These are phyloP conservation scores for Drosophila quinaria DNA, from an alignment of 2,888 invertebrate genomes.

Conservation along the genomic window DNA sequence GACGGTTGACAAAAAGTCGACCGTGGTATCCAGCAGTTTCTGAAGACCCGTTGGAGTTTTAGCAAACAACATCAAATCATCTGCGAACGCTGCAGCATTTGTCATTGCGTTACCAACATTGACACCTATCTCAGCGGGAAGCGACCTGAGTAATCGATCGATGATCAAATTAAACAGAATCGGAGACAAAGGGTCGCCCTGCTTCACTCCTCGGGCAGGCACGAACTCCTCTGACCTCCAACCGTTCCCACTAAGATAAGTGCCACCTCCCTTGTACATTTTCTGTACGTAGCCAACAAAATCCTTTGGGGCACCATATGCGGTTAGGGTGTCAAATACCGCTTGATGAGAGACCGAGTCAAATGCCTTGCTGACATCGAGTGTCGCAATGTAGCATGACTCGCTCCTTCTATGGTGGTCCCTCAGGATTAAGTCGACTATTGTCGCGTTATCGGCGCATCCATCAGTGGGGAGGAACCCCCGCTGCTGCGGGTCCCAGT, in stretches of 20 bases:
- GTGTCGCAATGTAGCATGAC: slow-evolving; percentile 18
- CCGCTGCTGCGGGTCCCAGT: slow-evolving; percentile 7
- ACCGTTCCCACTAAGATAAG: slow-evolving; percentile 16
- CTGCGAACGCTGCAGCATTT: slow-evolving; percentile 25
- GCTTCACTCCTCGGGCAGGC: slow-evolving; percentile 20
- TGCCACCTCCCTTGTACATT: slow-evolving; percentile 16
- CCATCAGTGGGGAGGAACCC: slow-evolving; percentile 9
- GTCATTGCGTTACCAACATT: slow-evolving; percentile 12
- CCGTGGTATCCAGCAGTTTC: slow-evolving; percentile 18
- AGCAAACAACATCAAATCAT: slow-evolving; percentile 25
- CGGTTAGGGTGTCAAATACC: slow-evolving; percentile 7
- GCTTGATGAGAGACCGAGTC: slow-evolving; percentile 19
- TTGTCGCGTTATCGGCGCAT: slow-evolving; percentile 24
- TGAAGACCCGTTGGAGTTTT: slow-evolving; percentile 25
- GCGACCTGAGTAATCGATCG: slow-evolving; percentile 20
- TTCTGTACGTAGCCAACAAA: slow-evolving; percentile 8
- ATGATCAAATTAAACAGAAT: slow-evolving; percentile 20
- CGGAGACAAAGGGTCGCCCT: slow-evolving; percentile 17
- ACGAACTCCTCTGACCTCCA: slow-evolving; percentile 20
- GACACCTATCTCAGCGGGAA: slow-evolving; percentile 23
- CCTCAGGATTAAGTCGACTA: slow-evolving; percentile 23
- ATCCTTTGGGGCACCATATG: neutral
- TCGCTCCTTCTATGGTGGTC: slow-evolving; percentile 11
- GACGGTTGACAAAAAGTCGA: slow-evolving; percentile 7
- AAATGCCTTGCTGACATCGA: slow-evolving; percentile 29